phyloP scores from a whole-genome alignment of 2,113 vertebrate species.

The Notechis scutatus region DNA sequence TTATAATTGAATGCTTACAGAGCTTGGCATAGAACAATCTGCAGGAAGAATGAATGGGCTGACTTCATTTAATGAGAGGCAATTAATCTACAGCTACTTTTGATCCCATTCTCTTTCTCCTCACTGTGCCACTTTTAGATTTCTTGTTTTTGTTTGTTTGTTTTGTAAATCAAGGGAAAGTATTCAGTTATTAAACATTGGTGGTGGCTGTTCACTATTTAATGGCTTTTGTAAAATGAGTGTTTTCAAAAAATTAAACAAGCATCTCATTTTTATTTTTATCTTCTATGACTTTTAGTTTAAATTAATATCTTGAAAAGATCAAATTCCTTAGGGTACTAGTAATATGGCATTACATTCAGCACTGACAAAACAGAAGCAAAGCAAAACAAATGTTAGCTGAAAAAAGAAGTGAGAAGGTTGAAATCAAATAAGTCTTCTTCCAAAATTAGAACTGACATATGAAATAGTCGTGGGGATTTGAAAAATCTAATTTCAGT shows the following conservation, averaged over 20 bases:
- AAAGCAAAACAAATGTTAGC: constrained; percentile 19
- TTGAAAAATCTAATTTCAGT: neutral
- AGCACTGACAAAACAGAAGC: neutral
- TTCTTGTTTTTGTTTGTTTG: constrained; percentile 8
- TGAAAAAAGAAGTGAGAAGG: constrained; percentile 24
- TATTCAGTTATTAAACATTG: neutral
- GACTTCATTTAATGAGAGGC: neutral
- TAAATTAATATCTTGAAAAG: constrained; percentile 46
- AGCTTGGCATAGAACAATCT: neutral
- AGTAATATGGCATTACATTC: constrained; percentile 24
- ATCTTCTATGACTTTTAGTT: constrained; percentile 15
- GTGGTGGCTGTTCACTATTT: neutral
- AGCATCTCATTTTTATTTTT: constrained; percentile 38
- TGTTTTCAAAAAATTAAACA: constrained; percentile 9
- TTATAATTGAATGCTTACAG: neutral
- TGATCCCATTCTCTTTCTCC: neutral
- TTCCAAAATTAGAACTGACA: constrained; percentile 38
- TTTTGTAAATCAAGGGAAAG: neutral
- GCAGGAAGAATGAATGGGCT: neutral
- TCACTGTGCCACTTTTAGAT: neutral
- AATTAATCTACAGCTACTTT: neutral
- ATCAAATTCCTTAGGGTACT: constrained; percentile 14
- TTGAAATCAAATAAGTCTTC: constrained; percentile 9
- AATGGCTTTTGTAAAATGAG: constrained; percentile 1
- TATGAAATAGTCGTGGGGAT: constrained; percentile 2